These are phyloP conservation scores for Spisula subtruncata DNA, from an alignment of 2,888 invertebrate species.

Conservation along the genomic window DNA sequence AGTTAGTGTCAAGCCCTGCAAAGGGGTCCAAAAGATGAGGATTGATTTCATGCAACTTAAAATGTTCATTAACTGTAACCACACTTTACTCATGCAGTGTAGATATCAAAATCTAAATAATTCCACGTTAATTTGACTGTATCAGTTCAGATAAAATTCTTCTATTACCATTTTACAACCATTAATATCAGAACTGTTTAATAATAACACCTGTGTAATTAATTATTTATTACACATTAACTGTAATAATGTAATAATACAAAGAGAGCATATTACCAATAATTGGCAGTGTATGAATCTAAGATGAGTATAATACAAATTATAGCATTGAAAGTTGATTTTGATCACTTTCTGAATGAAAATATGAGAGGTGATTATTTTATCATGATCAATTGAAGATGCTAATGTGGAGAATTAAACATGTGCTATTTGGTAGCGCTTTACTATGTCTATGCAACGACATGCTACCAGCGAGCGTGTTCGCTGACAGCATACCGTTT, in stretches of 20 bases:
- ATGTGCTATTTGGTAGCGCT: no score
- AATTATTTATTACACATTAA: neutral
- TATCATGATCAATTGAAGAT: no score
- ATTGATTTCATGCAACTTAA: no score
- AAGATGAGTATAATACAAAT: neutral
- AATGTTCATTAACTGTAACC: no score
- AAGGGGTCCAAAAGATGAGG: no score
- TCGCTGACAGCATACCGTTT: no score
- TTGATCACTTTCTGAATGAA: neutral
- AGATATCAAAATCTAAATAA: neutral
- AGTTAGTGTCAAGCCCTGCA: no score
- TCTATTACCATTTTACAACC: neutral
- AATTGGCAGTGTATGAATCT: neutral
- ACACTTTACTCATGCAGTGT: no score
- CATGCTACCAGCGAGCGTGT: no score
- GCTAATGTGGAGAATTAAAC: no score
- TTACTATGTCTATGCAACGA: no score
- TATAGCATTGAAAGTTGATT: neutral
- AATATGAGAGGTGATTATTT: no score
- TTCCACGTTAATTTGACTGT: neutral
- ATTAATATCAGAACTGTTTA: neutral
- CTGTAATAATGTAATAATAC: neutral
- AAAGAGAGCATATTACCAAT: neutral
- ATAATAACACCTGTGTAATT: constrained; percentile 8
- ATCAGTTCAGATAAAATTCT: neutral